A percentile compares a stretch with the other conserved stretches of the same genome.
These are phyloP conservation scores for Cygnus atratus DNA, from an alignment of 2,113 vertebrate genomes.

Conservation along the genomic window DNA sequence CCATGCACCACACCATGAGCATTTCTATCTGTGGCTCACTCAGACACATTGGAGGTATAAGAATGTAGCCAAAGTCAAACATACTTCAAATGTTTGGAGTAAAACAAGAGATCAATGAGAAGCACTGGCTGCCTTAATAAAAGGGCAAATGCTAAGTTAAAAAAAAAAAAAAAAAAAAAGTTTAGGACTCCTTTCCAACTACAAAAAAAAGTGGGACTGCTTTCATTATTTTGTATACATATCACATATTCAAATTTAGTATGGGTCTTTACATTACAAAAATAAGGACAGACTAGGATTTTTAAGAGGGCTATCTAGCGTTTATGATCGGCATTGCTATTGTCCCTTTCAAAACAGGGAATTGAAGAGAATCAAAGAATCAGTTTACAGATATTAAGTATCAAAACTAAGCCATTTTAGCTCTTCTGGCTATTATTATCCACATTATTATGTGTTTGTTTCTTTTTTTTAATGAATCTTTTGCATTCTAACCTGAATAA, in stretches of 20 bases:
- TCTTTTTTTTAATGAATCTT: neutral
- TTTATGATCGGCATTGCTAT: neutral
- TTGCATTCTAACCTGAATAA: neutral
- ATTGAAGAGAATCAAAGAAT: neutral
- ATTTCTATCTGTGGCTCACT: neutral
- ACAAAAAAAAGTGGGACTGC: neutral
- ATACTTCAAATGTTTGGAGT: constrained; percentile 34
- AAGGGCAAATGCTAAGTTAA: constrained; percentile 56
- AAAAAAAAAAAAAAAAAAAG: constrained; percentile 3
- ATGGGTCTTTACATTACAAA: fast-evolving
- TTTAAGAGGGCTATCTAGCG: neutral
- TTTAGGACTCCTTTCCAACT: constrained; percentile 32
- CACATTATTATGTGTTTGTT: neutral
- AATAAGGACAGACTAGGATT: neutral
- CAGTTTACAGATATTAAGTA: neutral
- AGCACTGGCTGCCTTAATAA: neutral
- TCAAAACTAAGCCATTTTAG: neutral
- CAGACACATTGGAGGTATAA: constrained; percentile 8
- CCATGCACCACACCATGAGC: neutral
- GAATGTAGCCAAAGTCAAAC: constrained; percentile 45
- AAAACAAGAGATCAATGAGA: neutral
- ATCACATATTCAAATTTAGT: neutral
- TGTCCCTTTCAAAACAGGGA: neutral
- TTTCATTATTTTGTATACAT: neutral
- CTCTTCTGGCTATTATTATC: neutral